These are phyloP conservation scores for Gisinianus flammeolus DNA, from an alignment of 2,888 invertebrate species.

Conservation along the genomic window DNA sequence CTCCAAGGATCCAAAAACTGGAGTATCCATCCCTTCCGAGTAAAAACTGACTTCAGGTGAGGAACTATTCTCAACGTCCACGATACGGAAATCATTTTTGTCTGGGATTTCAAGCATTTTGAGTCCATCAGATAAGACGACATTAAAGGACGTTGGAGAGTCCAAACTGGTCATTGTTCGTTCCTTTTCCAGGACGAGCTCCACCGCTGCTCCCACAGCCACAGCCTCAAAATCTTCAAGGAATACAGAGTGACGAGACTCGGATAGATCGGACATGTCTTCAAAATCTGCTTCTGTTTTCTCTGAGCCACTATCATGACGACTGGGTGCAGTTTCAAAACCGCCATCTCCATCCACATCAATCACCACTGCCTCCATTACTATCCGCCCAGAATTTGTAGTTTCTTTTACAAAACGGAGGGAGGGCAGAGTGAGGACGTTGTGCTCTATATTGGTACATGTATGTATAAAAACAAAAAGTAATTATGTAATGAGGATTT, in stretches of 20 bases:
- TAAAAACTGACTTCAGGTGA: constrained; percentile 38
- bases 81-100: constrained; percentile 20
- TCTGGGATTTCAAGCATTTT: constrained; percentile 35
- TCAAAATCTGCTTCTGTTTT: constrained; percentile 43
- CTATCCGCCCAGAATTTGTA: constrained; percentile 81
- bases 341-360: constrained; percentile 67
- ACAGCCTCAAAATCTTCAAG: constrained; percentile 39
- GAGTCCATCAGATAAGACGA: constrained; percentile 31
- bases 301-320: constrained; percentile 38
- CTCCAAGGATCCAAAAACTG: constrained; percentile 40
- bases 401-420: constrained; percentile 87
- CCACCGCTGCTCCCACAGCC: constrained; percentile 35
- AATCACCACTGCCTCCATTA: constrained; percentile 90
- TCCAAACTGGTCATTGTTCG: constrained; percentile 37
- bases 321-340: constrained; percentile 30
- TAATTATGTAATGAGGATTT: neutral
- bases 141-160: constrained; percentile 30
- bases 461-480: neutral
- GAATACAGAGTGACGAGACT: constrained; percentile 24
- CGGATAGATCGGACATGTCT: constrained; percentile 39
- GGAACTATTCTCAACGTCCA: constrained; percentile 33
- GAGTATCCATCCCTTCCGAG: constrained; percentile 35
- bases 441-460: constrained; percentile 69
- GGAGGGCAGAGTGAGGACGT: constrained; percentile 84
- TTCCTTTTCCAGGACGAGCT: constrained; percentile 35